Conservation (phyloP, 2,113 vertebrate genomes). For the Quiscalus mexicanus region DNA sequence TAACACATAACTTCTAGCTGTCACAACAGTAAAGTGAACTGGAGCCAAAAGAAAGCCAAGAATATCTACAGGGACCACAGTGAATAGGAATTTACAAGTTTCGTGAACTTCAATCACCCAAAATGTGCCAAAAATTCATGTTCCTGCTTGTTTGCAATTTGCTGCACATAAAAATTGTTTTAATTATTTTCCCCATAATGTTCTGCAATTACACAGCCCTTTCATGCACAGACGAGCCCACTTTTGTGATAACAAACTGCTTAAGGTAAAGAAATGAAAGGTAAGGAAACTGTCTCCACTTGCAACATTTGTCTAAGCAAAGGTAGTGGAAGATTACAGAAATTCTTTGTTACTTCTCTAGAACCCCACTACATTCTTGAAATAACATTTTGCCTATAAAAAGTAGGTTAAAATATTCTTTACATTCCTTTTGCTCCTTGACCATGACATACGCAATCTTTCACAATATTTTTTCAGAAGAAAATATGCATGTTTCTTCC, state of each 20-base stretch:
- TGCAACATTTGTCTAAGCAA: neutral
- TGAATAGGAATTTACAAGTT: neutral
- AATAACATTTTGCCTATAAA: neutral
- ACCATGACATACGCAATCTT: neutral
- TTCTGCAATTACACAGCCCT: neutral
- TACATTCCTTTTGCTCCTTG: conserved; percentile 1
- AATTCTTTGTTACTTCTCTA: neutral
- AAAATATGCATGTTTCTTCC: conserved; percentile 6
- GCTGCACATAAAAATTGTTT: conserved; percentile 1
- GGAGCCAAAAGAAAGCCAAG: conserved; percentile 25
- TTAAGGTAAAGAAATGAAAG: neutral
- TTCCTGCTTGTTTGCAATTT: conserved; percentile 33
- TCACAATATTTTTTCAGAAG: conserved; percentile 36
- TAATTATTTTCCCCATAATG: neutral
- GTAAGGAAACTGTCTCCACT: neutral
- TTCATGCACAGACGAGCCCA: neutral
- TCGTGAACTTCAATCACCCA: neutral
- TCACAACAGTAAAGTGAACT: neutral
- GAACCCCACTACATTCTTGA: neutral
- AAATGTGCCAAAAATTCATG: neutral
- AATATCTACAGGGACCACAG: neutral
- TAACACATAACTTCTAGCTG: neutral
- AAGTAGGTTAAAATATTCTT: neutral
- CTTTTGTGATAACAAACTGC: neutral
- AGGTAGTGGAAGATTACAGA: neutral